phyloP scores from a whole-genome alignment of 2,797 vertebrate species.

The Falco peregrinus region DNA sequence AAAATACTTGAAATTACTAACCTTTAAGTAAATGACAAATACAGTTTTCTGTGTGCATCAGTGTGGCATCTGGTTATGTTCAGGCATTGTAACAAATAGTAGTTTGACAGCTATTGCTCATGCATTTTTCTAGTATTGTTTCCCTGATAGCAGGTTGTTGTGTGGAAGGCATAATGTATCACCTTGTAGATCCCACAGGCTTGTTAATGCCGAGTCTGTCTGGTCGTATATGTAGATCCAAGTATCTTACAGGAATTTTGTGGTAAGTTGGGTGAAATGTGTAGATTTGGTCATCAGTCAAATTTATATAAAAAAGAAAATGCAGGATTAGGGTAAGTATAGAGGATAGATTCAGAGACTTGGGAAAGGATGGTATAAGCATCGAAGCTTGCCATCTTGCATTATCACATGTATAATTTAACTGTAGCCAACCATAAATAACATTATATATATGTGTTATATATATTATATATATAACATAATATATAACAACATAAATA shows the following conservation, averaged over 20 bases:
- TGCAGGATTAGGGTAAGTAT: background rate
- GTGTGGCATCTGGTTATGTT: background rate
- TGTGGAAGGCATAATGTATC: background rate
- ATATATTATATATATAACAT: no score
- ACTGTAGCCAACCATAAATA: background rate
- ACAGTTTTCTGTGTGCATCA: background rate
- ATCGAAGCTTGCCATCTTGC: background rate
- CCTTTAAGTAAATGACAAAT: background rate
- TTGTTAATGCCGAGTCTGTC: background rate
- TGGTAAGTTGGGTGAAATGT: background rate
- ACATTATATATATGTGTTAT: no score
- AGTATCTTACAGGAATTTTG: fast-evolving
- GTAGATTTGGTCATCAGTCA: background rate
- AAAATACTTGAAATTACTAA: background rate
- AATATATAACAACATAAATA: background rate
- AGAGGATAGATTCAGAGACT: background rate
- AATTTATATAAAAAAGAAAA: background rate
- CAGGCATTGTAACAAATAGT: background rate
- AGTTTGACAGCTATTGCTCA: background rate
- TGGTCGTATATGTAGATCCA: background rate
- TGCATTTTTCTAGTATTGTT: background rate
- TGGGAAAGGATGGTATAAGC: background rate
- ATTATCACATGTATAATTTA: fast-evolving
- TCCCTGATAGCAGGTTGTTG: background rate
- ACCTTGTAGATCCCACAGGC: background rate